phyloP scores from a whole-genome alignment of 2,113 vertebrate species.

The Serinus canaria region DNA sequence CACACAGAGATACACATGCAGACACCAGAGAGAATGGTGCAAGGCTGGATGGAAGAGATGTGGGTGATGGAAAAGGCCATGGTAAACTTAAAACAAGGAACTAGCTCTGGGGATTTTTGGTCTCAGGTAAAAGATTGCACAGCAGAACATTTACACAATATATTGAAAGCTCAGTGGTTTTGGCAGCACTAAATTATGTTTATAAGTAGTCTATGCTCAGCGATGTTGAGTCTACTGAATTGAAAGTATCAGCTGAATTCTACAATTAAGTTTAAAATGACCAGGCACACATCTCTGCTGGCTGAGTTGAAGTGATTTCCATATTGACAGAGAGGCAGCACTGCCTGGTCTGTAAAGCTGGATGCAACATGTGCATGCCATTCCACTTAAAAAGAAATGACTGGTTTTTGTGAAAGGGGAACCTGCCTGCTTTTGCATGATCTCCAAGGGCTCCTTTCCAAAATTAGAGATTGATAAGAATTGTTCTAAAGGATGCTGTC shows the following conservation, averaged over 20 bases:
- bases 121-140: not conserved
- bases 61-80: not conserved
- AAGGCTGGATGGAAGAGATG: not conserved
- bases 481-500: not conserved
- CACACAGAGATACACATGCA: accelerated
- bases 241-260: not conserved
- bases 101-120: not conserved
- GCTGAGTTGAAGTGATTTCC: not conserved
- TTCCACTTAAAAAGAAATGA: not conserved
- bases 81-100: not conserved
- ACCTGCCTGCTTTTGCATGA: not conserved
- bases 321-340: not conserved
- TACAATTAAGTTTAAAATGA: not conserved
- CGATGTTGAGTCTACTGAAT: not conserved
- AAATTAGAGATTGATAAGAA: not conserved
- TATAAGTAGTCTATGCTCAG: not conserved
- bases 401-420: not conserved
- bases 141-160: not conserved
- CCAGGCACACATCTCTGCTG: not conserved
- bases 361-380: not conserved
- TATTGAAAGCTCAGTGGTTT: not conserved
- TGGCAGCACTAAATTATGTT: not conserved
- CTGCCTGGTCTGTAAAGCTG: not conserved
- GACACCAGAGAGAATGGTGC: not conserved
- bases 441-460: not conserved